Evolutionary conservation across 1,140 invertebrate species (phyloP).

Genomic region (Temnothorax curvispinosus): DNA sequence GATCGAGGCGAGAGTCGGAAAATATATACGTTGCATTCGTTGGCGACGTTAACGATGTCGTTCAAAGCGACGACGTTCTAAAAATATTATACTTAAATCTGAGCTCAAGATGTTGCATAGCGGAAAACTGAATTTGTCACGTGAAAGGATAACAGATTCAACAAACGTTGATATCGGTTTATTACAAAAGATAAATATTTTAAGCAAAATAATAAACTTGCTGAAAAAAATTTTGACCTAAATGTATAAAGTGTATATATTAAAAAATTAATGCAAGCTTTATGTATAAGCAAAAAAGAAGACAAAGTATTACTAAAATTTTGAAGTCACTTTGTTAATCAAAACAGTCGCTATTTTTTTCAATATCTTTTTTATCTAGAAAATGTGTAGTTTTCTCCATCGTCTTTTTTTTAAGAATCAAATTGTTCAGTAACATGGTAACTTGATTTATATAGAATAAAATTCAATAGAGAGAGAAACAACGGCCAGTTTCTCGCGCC

Average conservation of each 20-base stretch:
- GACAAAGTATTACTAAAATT: not conserved
- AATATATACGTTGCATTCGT: conserved; percentile 58
- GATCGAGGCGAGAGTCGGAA: conserved; percentile 47
- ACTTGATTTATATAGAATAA: not conserved
- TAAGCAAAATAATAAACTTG: not conserved
- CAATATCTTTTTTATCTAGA: not conserved
- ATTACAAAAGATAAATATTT: not conserved
- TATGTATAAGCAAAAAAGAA: not conserved
- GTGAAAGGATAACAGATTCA: not conserved
- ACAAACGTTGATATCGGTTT: not conserved
- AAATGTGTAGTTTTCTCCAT: not conserved
- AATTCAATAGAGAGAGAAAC: not conserved
- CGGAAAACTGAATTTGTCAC: conserved; percentile 17
- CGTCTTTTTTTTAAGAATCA: not conserved
- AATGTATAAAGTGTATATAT: not conserved
- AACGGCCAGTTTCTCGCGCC: not conserved
- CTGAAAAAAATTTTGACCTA: not conserved
- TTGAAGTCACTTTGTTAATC: not conserved
- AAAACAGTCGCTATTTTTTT: not conserved
- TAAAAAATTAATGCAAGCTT: not conserved
- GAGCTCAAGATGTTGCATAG: not conserved
- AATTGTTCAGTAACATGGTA: not conserved
- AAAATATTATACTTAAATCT: conserved; percentile 31
- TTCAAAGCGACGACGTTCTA: conserved; percentile 31
- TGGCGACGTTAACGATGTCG: conserved; percentile 33